Conservation (phyloP, 2,888 invertebrate species). For the Cremastinae sp. region DNA sequence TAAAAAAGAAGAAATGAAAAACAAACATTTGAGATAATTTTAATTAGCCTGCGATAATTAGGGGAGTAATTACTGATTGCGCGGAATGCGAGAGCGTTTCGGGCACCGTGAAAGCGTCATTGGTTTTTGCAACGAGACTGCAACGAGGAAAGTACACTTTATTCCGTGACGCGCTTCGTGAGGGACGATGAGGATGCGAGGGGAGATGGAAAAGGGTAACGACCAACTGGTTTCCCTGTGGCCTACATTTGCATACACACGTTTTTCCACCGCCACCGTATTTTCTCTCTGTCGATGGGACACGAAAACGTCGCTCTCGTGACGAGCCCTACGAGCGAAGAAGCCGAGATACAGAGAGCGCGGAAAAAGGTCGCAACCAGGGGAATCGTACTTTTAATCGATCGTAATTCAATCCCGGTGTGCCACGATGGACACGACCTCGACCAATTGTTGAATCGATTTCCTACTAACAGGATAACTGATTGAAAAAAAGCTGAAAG, state of each 20-base stretch:
- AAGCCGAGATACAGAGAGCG: constrained; percentile 6
- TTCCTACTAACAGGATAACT: constrained; percentile 31
- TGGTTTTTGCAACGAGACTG: constrained; percentile 30
- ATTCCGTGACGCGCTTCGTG: not conserved
- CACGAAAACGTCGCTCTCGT: constrained; percentile 45
- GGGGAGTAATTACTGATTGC: not conserved
- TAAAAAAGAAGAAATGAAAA: not conserved
- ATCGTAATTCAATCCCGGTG: constrained; percentile 47
- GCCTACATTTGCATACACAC: constrained; percentile 51
- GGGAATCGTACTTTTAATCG: constrained; percentile 50
- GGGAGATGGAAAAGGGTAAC: constrained; percentile 21
- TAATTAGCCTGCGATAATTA: too few relatives aligned
- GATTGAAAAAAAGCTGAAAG: constrained; percentile 47
- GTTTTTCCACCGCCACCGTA: not conserved
- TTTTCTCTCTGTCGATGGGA: constrained; percentile 32
- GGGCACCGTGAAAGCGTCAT: not conserved
- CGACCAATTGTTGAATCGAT: constrained; percentile 38
- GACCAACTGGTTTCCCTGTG: constrained; percentile 26
- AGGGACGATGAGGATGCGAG: too few relatives aligned
- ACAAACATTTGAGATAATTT: not conserved
- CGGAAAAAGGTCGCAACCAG: constrained; percentile 8
- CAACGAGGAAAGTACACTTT: constrained; percentile 34
- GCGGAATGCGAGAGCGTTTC: constrained; percentile 21
- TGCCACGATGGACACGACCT: constrained; percentile 37
- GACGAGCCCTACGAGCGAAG: constrained; percentile 17